phyloP scores from a whole-genome alignment of 2,113 vertebrate genomes.

The Macrotus californicus region DNA sequence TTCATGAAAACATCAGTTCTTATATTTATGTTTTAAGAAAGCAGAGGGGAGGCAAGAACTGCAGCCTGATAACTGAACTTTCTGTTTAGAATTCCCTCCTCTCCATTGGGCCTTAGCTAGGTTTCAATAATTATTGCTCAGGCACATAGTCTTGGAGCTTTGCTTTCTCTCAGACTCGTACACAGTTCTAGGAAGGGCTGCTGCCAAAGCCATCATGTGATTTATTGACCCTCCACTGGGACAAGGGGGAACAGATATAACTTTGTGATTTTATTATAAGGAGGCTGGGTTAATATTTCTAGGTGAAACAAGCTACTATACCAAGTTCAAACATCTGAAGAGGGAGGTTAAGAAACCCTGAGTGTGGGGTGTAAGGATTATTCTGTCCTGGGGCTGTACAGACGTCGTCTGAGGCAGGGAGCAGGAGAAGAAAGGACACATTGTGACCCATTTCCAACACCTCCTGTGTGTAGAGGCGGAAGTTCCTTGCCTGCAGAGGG shows the following conservation, averaged over 20 bases:
- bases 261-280: conserved; percentile 92
- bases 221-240: conserved; percentile 88
- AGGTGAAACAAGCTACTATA: conserved; percentile 88
- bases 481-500: conserved; percentile 91
- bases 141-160: conserved; percentile 75
- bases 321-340: conserved; percentile 99
- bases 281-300: conserved; percentile 89
- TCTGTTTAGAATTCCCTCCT: conserved; percentile 65
- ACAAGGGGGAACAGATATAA: conserved; percentile 88
- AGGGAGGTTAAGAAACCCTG: conserved; percentile 97
- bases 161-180: conserved; percentile 79
- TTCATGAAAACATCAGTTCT: conserved; percentile 54
- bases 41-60: conserved; percentile 17
- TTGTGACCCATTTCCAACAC: conserved; percentile 97
- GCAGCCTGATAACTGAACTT: conserved; percentile 73
- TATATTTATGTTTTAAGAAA: conserved; percentile 57
- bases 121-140: conserved; percentile 78
- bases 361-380: conserved; percentile 94
- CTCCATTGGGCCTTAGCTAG: conserved; percentile 62
- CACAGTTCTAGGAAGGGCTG: conserved; percentile 81
- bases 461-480: conserved; percentile 97
- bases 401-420: conserved; percentile 94
- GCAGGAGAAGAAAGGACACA: conserved; percentile 98
- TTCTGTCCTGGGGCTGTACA: conserved; percentile 98
- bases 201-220: conserved; percentile 87